phyloP scores from a whole-genome alignment of 2,113 vertebrate species.

The Scartelaos histophorus region DNA sequence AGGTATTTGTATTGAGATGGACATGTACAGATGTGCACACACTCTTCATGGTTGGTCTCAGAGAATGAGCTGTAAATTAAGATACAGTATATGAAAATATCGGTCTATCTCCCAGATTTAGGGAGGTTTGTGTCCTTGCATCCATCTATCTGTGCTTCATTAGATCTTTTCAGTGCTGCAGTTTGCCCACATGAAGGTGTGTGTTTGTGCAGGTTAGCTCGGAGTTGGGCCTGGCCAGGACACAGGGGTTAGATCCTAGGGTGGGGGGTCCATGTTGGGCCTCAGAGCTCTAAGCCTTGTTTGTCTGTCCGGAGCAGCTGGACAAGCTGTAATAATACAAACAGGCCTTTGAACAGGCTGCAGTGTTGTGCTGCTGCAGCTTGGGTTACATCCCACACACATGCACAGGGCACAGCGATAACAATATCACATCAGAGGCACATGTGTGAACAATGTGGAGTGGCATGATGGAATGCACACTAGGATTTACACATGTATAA shows the following conservation, averaged over 20 bases:
- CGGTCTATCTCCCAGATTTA: not conserved
- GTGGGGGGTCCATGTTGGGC: constrained; percentile 72
- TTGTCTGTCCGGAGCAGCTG: constrained; percentile 80
- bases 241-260: constrained; percentile 60
- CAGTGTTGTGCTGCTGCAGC: constrained; percentile 70
- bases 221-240: constrained; percentile 55
- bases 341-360: constrained; percentile 78
- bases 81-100: not conserved
- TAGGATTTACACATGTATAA: not conserved
- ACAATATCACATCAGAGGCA: constrained; percentile 38
- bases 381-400: constrained; percentile 71
- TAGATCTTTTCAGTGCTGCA: constrained; percentile 44
- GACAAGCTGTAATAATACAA: constrained; percentile 83
- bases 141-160: constrained; percentile 21
- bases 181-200: constrained; percentile 65
- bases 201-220: constrained; percentile 61
- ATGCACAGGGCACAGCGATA: constrained; percentile 1
- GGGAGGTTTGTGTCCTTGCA: constrained; percentile 22
- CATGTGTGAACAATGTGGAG: constrained; percentile 13
- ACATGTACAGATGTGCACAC: constrained; percentile 44
- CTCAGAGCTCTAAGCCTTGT: constrained; percentile 74
- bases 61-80: constrained; percentile 10
- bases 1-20: not conserved
- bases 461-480: constrained; percentile 7
- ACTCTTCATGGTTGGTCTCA: constrained; percentile 44